A percentile compares a stretch with the other conserved stretches of the same genome.
These are phyloP conservation scores for Prunella strophiata DNA, from an alignment of 2,797 vertebrate genomes.

Conservation along the genomic window DNA sequence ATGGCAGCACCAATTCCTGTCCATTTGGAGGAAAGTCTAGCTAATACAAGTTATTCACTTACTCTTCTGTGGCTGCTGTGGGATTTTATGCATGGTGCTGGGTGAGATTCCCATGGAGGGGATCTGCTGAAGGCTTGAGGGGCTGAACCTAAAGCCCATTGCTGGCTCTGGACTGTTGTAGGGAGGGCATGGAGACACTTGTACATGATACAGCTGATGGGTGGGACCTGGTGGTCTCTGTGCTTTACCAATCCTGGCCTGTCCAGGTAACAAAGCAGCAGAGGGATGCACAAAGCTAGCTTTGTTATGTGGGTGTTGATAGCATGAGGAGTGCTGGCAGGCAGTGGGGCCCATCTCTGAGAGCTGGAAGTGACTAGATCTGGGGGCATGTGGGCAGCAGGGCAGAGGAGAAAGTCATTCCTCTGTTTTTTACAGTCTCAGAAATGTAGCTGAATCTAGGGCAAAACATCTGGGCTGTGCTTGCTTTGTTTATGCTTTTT, in stretches of 20 bases:
- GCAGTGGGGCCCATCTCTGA: background rate
- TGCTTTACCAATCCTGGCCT: background rate
- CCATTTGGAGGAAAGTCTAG: background rate
- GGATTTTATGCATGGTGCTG: fast-evolving
- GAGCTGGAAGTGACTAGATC: background rate
- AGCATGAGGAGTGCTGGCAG: background rate
- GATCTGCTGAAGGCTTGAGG: background rate
- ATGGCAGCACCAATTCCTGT: background rate
- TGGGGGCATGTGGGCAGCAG: background rate
- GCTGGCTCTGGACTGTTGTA: background rate
- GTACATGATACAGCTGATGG: background rate
- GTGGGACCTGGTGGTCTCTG: background rate
- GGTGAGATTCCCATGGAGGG: background rate
- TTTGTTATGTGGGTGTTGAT: background rate
- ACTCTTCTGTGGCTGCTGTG: background rate
- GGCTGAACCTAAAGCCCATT: background rate
- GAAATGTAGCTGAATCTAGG: background rate
- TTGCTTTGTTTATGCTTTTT: background rate
- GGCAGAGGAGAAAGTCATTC: background rate
- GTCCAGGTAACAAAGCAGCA: background rate
- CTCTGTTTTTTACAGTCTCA: background rate
- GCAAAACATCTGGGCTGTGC: background rate
- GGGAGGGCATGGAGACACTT: background rate
- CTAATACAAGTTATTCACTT: background rate
- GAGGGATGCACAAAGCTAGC: background rate